phyloP scores from a whole-genome alignment of 2,113 vertebrate species.

The Rhombomys opimus region DNA sequence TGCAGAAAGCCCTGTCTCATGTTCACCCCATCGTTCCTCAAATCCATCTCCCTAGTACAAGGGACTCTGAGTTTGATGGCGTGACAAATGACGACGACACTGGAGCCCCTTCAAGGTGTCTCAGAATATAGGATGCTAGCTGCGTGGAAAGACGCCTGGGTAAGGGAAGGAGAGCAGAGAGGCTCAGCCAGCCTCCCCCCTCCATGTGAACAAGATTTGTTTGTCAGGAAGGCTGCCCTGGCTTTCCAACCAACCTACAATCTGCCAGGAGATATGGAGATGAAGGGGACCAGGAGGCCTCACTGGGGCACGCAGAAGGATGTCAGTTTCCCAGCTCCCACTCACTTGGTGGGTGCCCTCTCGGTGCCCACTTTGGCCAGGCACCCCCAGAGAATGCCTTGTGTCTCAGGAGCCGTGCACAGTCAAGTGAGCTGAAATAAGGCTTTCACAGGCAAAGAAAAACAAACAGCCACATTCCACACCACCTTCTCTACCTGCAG shows the following conservation, averaged over 20 bases:
- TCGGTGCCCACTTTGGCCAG: not conserved
- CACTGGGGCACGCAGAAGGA: not conserved
- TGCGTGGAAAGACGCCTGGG: constrained; percentile 78
- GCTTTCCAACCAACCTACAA: constrained; percentile 84
- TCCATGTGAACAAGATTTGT: constrained; percentile 85
- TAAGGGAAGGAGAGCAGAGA: constrained; percentile 79
- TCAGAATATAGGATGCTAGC: constrained; percentile 80
- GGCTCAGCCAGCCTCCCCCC: constrained; percentile 80
- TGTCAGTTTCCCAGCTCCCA: not conserved
- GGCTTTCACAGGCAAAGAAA: constrained; percentile 72
- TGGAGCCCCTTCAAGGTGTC: constrained; percentile 74
- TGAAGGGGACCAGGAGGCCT: constrained; percentile 77
- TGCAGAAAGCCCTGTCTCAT: constrained; percentile 23
- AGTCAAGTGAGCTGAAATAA: constrained; percentile 64
- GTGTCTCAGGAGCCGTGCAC: constrained; percentile 1
- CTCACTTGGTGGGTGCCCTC: not conserved
- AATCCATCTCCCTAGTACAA: not conserved
- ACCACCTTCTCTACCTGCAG: constrained; percentile 74
- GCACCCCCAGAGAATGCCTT: not conserved
- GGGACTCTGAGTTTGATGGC: constrained; percentile 31
- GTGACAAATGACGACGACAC: constrained; percentile 70
- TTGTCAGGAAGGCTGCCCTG: constrained; percentile 86
- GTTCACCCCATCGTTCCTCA: not conserved
- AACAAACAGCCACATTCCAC: constrained; percentile 80
- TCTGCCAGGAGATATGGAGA: constrained; percentile 86